Evolutionary conservation across 1,140 invertebrate species (phyloP), one percentile per base, ranked within the genome.

Genomic region (Branchinecta lynchi): DNA sequence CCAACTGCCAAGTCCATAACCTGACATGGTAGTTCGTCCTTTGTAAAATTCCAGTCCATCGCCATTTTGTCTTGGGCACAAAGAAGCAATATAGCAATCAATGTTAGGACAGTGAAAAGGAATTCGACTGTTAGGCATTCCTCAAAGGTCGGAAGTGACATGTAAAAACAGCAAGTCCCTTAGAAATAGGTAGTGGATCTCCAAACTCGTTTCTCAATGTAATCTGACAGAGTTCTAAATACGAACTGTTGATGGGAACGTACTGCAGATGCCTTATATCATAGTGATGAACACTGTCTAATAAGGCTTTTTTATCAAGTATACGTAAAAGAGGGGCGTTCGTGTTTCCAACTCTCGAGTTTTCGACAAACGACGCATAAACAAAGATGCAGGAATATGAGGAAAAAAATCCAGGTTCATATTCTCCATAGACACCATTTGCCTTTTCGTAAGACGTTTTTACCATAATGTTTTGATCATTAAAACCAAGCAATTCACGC

Each of bases 31-130:
- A 60, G 51, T 15, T 15, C 51, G 51, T 60, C 17, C 17, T 20
- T 60, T 60, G 51, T 60, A 60, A 60, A 15, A 60, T 60, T 60
- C 51, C 17, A 60, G 51, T 60, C 51, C 51, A 60, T 60, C 3
- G 51, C 51, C 51, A 15, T 15, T 60, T 60, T 60, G 51, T 15
- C 17, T 12, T 12, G 51, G 51, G 17, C 51, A 15, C 17, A 60
- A 12, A 60, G 51, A 12, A 60, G 12, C 51, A 60, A 60, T 15
- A 60, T 60, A 20, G 6, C 51, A 60, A 6, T 60, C 12, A 60
- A 60, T 20, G 51, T 60, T 20, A 60, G 51, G 17, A 60, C 51
- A 60, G 17, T 15, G 51, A 60, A 60, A 60, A 15, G 51, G 51
- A 20, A 60, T 60, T 60, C 51, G 12, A 15, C 51, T 60, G 17